These are phyloP conservation scores for Quadroppia sp. DNA, from an alignment of 2,888 invertebrate genomes.

Conservation along the genomic window DNA sequence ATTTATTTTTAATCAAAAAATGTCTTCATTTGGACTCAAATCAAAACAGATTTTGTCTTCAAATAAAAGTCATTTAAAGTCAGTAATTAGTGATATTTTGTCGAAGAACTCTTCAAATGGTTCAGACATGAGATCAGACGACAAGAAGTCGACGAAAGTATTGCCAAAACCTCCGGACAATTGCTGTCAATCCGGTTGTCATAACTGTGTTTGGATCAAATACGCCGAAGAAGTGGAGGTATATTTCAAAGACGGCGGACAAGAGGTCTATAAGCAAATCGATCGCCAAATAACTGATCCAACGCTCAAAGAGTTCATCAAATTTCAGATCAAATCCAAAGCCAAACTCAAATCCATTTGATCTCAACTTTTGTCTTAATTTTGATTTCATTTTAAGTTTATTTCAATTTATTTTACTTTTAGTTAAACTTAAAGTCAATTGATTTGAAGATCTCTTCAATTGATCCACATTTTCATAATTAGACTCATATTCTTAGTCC, in stretches of 20 bases:
- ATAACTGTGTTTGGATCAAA: slow-evolving; percentile 54
- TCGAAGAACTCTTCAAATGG: background rate
- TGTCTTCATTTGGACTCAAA: background rate
- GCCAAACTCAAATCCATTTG: no score
- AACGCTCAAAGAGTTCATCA: slow-evolving; percentile 51
- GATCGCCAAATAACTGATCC: slow-evolving; percentile 50
- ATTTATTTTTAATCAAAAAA: no score
- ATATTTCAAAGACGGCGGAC: slow-evolving; percentile 49
- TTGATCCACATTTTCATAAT: no score
- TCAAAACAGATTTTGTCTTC: background rate
- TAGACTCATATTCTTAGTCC: no score
- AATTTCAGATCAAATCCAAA: no score
- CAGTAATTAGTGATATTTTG: background rate
- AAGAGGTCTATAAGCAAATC: slow-evolving; percentile 49
- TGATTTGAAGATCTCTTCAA: no score
- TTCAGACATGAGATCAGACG: background rate
- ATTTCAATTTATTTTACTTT: no score
- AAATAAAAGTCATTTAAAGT: background rate
- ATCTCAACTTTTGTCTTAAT: no score
- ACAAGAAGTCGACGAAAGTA: background rate
- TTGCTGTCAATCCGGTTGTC: slow-evolving; percentile 54
- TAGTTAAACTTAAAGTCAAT: no score
- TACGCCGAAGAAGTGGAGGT: slow-evolving; percentile 52
- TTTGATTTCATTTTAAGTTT: no score
- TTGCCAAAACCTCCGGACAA: slow-evolving; percentile 48